Evolutionary conservation across 2,888 invertebrate species (phyloP), one percentile per base, ranked within the genome.

Genomic region (Orthosia gothica): DNA sequence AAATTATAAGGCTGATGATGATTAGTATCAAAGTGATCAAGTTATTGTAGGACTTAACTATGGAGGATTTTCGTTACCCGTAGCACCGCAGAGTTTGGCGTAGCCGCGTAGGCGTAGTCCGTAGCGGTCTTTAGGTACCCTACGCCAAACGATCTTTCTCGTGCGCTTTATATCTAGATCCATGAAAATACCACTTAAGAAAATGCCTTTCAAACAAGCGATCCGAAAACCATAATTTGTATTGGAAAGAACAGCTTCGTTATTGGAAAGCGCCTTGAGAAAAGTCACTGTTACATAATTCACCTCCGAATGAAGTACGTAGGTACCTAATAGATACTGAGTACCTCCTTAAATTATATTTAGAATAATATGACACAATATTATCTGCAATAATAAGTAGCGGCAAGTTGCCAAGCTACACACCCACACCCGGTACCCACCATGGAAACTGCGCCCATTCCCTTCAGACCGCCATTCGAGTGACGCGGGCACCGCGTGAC

Each of bases 371-470:
- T 70, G 59, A 70, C 70, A 66, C 49, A 78, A 70, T 70, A 59
- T 58, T 55, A 67, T 63, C 9, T 61, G 47, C 65, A 49, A 50
- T 59, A 65, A 45, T 69, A 80, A 70, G 80, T 70, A 74, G 50
- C 74, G 66, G 69, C 69, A 74, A 52, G 54, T 49, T 83, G 81
- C 84, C 80, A 84, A 84, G 76, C 66, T 67, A 67, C 50, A 61
- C 74, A 65, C 84, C 70, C 76, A 81, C 81, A 67, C 59, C 13
- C 49, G 32, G 50, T 74, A 79, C 32, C 76, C 81, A 71, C 81
- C 61, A 69, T 76, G 68, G 77, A 84, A 76, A 81, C 70, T 63
- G 70, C 55, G 54, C 40, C 64, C 68, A 69, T 80, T 70, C 84
- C 80, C 75, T 79, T 65, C 20, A 64, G 45, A 45, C 52, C 18